These are phyloP conservation scores for Pseudobourletiella spinata DNA, from an alignment of 1,140 invertebrate species.

Conservation along the genomic window DNA sequence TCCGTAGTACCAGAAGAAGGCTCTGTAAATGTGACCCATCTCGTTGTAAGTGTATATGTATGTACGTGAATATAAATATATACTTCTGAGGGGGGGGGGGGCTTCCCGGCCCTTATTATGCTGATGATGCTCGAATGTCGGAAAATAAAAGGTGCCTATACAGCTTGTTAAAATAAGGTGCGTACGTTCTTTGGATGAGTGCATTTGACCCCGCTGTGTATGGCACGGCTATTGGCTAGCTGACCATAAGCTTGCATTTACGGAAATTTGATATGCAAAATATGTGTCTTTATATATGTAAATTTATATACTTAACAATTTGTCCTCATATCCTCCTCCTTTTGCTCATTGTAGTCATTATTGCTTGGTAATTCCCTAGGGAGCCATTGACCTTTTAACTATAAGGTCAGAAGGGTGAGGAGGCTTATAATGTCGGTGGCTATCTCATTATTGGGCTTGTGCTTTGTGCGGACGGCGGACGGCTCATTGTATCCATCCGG, in stretches of 20 bases:
- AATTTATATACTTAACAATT: background rate
- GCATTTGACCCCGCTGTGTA: background rate
- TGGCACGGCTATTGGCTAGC: background rate
- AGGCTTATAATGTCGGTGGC: no score
- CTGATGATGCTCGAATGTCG: no score
- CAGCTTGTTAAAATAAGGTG: background rate
- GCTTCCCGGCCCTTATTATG: no score
- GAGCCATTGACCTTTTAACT: slow-evolving; percentile 16
- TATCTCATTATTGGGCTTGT: no score
- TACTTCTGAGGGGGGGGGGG: no score
- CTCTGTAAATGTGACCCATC: no score
- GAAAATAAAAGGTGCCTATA: background rate
- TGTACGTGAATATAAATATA: no score
- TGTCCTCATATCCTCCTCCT: background rate
- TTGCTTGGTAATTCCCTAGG: slow-evolving; percentile 16
- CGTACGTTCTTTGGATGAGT: background rate
- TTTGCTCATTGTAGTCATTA: background rate
- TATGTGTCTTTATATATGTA: background rate
- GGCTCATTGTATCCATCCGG: background rate
- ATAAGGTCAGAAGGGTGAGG: no score
- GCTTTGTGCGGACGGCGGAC: background rate
- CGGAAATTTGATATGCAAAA: background rate
- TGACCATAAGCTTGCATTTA: background rate
- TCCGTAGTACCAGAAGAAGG: no score
- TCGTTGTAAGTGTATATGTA: no score